Evolutionary conservation across 2,888 invertebrate species (phyloP).

Genomic region (Iselma pallidipennis): DNA sequence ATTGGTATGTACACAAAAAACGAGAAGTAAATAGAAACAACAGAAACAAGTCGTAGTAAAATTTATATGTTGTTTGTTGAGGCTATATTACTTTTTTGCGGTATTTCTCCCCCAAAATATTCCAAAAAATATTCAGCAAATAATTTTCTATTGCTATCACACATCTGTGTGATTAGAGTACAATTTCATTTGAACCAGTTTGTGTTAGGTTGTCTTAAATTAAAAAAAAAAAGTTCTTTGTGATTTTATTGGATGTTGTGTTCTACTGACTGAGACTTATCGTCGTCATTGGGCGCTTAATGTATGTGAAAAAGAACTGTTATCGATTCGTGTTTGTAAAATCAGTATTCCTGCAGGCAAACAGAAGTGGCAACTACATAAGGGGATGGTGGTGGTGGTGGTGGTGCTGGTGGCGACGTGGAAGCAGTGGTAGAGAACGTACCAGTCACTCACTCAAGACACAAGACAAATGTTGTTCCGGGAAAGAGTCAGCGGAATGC

Average conservation of each 20-base stretch:
- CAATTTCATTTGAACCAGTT: no score
- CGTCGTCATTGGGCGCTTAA: not conserved
- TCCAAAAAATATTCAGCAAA: no score
- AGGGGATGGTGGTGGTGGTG: conserved; percentile 5
- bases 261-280: not conserved
- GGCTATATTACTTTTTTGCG: no score
- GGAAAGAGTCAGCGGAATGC: conserved; percentile 13
- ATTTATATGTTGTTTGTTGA: not conserved
- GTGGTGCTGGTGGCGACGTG: no score
- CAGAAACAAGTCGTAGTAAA: no score
- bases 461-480: conserved; percentile 41
- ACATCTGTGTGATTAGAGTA: no score
- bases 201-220: no score
- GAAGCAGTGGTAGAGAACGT: conserved; percentile 25
- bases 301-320: not conserved
- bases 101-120: no score
- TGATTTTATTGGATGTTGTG: no score
- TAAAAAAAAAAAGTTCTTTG: no score
- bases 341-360: conserved; percentile 17
- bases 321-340: conserved; percentile 1
- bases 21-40: no score
- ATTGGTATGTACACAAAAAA: not conserved
- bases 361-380: conserved; percentile 8
- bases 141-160: no score
- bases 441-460: conserved; percentile 34